Evolutionary conservation across 2,888 invertebrate genomes (phyloP).

Genomic region (Drosophila subsilvestris): DNA sequence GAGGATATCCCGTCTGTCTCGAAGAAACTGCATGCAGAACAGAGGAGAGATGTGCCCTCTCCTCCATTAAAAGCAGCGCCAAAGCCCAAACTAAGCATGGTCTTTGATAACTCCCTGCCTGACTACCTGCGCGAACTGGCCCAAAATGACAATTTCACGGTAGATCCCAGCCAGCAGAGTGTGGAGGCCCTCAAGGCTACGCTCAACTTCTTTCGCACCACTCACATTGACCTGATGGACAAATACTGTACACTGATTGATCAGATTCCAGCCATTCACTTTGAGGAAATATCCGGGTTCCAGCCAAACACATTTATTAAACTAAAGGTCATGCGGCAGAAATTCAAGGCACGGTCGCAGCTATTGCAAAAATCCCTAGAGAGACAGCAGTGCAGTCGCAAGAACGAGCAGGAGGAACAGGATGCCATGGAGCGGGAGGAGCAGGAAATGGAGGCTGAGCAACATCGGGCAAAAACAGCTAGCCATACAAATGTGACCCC

Average conservation of each 20-base stretch:
- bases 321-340: constrained; percentile 86
- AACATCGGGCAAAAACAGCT: constrained; percentile 11
- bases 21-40: not conserved
- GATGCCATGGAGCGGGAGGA: constrained; percentile 77
- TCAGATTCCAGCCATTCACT: constrained; percentile 87
- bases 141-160: constrained; percentile 75
- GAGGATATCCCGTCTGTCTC: not conserved
- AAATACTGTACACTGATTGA: constrained; percentile 87
- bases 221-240: constrained; percentile 87
- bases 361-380: constrained; percentile 81
- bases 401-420: constrained; percentile 44
- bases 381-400: constrained; percentile 61
- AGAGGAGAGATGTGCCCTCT: not conserved
- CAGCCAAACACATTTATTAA: constrained; percentile 86
- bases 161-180: constrained; percentile 61
- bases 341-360: constrained; percentile 86
- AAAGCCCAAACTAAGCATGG: constrained; percentile 70
- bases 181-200: constrained; percentile 62
- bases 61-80: not conserved
- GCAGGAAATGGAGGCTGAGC: constrained; percentile 67
- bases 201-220: constrained; percentile 83
- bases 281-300: constrained; percentile 87
- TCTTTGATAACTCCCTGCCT: constrained; percentile 74
- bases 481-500: not conserved
- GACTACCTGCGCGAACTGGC: constrained; percentile 76